A percentile compares a stretch with the other conserved stretches of the same genome.
phyloP scores from a whole-genome alignment of 2,888 invertebrate species.

The Harpagoxenus sublaevis region DNA sequence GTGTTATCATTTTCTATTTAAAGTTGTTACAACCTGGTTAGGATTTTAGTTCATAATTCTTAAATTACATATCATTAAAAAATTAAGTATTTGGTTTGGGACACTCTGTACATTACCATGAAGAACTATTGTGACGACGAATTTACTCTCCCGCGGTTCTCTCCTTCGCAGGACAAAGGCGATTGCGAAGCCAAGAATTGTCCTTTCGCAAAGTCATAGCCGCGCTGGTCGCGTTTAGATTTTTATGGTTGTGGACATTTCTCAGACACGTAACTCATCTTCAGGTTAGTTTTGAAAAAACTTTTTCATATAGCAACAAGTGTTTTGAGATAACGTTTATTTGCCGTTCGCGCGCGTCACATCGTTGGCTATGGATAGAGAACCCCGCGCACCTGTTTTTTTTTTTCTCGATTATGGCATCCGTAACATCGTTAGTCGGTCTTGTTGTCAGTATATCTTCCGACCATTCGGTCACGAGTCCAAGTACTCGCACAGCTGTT shows the following conservation, averaged over 20 bases:
- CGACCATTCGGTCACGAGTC: slow-evolving; percentile 37
- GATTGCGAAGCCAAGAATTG: slow-evolving; percentile 48
- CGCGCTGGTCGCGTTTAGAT: not conserved
- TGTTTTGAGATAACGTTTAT: not conserved
- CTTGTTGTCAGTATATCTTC: slow-evolving; percentile 23
- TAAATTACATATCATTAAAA: not conserved
- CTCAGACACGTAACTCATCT: not conserved
- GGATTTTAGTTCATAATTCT: not conserved
- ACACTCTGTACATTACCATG: not conserved
- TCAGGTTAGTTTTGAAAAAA: not conserved
- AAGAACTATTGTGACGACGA: slow-evolving; percentile 29
- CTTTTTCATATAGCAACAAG: not conserved
- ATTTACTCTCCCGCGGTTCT: slow-evolving; percentile 61
- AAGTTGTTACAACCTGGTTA: not conserved
- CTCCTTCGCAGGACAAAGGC: slow-evolving; percentile 61
- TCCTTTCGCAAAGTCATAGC: slow-evolving; percentile 49
- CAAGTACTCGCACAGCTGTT: slow-evolving; percentile 53
- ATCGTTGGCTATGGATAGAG: not conserved
- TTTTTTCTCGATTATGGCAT: slow-evolving; percentile 9
- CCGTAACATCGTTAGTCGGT: slow-evolving; percentile 42
- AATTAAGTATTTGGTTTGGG: not conserved
- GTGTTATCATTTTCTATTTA: not conserved
- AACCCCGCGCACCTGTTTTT: slow-evolving; percentile 25
- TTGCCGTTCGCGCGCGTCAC: not conserved
- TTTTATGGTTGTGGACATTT: not conserved